Evolutionary conservation across 2,888 invertebrate genomes (phyloP), one percentile per base, ranked within the genome.

Genomic region (Crepidodera aurea): DNA sequence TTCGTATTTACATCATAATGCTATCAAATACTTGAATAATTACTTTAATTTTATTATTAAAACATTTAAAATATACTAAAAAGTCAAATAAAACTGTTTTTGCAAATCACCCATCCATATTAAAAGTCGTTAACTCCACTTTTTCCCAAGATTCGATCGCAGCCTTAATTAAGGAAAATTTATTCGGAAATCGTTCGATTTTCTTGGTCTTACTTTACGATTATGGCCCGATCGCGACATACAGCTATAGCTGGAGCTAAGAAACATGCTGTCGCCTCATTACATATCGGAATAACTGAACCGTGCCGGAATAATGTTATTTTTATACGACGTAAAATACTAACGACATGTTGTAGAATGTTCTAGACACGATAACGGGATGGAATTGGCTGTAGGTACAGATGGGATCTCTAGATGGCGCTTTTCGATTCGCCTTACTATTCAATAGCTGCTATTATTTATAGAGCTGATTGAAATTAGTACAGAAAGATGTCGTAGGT

Each of bases 301-400:
- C 75, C 76, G 75, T 72, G 69, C 67, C 71, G 73, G 67, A 69
- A 66, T 75, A 77, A 77, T 76, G 77, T 73, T 71, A 77, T 77
- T 77, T 77, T 77, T 77, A 77, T 76, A 74, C 77, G 72, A 71
- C 75, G 76, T 77, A 76, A 77, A 77, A 74, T 74, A 73, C 75
- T 75, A 76, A 76, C 73, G 74, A 73, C 74, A 74, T 73, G 73
- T 75, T 75, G 22, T 44, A 22, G 44, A 44, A 74, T 73, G 40
- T 40, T 40, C 54, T 54, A 54, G 54, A 54, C 54, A 19, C 42
- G 16, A 22, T 50, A 50, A 50, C 16, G 40, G 40, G 15, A 50
- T 7, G 40, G 10, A 40, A 40, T 40, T 40, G 18, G 40, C 15
- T 18, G 18, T 40, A 40, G 40, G 18, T 40, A 40, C 40, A 18